These are phyloP conservation scores for Anastrepha obliqua DNA, from an alignment of 1,140 invertebrate species.

Conservation along the genomic window DNA sequence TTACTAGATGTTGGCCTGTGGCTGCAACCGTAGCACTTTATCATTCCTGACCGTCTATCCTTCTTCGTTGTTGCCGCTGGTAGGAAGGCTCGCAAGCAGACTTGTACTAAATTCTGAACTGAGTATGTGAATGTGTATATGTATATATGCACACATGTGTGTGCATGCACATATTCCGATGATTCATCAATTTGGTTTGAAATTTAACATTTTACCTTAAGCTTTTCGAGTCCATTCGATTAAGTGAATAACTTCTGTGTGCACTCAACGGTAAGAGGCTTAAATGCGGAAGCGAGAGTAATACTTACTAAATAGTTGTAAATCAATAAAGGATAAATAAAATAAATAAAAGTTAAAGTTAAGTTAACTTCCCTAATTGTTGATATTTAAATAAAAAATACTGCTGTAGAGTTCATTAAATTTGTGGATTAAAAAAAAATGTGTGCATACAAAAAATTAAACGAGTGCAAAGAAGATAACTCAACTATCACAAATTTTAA, in stretches of 20 bases:
- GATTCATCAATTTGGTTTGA: constrained; percentile 30
- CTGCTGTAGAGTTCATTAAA: too few species aligned
- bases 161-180: not conserved
- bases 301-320: not conserved
- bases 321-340: too few species aligned
- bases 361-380: too few species aligned
- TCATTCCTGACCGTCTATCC: not conserved
- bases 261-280: not conserved
- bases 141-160: not conserved
- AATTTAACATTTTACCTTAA: constrained; percentile 5
- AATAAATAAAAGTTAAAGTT: too few species aligned
- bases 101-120: not conserved
- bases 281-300: not conserved
- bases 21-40: constrained; percentile 1
- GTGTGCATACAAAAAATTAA: too few species aligned
- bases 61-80: not conserved
- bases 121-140: not conserved
- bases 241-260: not conserved
- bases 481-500: too few species aligned
- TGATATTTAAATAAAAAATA: too few species aligned
- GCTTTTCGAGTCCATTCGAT: not conserved
- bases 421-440: too few species aligned
- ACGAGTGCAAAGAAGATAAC: too few species aligned
- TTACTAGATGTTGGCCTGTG: not conserved
- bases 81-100: not conserved